Base-by-base conservation (phyloP, 37 sponge, comb jelly and placozoan genomes). In the Eunapius fragilis region DNA sequence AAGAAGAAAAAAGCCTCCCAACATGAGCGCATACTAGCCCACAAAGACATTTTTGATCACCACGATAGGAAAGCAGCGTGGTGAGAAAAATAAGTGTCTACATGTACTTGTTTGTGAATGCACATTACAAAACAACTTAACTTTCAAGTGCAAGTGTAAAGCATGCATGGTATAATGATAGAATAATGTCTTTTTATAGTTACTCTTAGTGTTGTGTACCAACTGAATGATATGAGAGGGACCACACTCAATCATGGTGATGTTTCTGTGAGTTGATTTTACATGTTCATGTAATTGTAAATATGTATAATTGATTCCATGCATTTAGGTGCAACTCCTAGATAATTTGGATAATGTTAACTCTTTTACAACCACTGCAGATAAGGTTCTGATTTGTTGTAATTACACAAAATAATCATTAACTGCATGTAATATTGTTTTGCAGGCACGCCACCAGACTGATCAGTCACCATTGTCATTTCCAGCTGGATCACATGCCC, bases 101-200 rank as follows among this genome's bases (percentile, higher is more conserved):
- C 13, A 34, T 81, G 72, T 81, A 70, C 73, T 32, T 81, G 82
- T 81, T 32, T 81, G 72, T 81, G 82, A 69, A 48, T 79, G 80
- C 25, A 28, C 25, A 48, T 38, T 48, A 31, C 31, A 31, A 32
- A 31, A 25, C 22, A 48, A 25, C 67, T 79, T 38, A 2, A 48
- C 24, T 24, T 79, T 38, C 24, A n/a, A n/a, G n/a, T n/a, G n/a
- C n/a, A n/a, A n/a, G n/a, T n/a, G n/a, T n/a, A n/a, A n/a, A n/a
- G 80, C 48, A 28, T 41, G 68, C 25, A 48, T 79, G 80, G 58
- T 4, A 58, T 58, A 45, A 45, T 45, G 47, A 45, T 45, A 45
- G 58, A 4, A 58, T 4, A 13, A 58, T 58, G 14, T 13, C 58
- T 9, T 58, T 58, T 58, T 58, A 58, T 58, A 58, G 58, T 58